Conservation (phyloP, 2,797 vertebrate genomes). For the Fratercula arctica region DNA sequence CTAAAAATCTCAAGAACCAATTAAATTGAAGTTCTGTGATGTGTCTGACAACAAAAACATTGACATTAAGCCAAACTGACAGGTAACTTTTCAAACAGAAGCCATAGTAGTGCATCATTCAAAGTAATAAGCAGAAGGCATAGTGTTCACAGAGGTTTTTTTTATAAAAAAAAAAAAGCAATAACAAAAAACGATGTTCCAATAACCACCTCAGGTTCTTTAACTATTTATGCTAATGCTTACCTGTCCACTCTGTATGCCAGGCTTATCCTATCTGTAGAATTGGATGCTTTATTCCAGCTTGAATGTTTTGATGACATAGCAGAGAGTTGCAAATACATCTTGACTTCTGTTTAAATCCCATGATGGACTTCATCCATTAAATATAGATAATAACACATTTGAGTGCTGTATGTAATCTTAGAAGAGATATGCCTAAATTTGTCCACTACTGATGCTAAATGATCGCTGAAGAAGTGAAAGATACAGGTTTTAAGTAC, state of each 20-base stretch:
- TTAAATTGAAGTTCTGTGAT: neutral
- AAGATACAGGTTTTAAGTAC: neutral
- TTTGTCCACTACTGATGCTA: neutral
- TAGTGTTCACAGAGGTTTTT: neutral
- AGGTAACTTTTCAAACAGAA: neutral
- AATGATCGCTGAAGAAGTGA: neutral
- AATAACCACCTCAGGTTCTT: neutral
- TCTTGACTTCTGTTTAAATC: neutral
- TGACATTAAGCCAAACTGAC: neutral
- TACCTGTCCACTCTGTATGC: neutral
- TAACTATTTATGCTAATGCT: neutral
- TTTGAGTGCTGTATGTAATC: neutral
- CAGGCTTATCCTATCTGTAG: neutral
- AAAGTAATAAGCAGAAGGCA: neutral
- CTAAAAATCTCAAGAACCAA: neutral
- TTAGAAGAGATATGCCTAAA: neutral
- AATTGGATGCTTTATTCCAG: neutral
- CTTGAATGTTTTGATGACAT: neutral
- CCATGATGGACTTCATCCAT: neutral
- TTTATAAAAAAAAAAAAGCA: neutral
- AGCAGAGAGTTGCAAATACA: neutral
- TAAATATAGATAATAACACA: neutral
- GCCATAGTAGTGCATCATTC: neutral
- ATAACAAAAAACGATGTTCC: neutral
- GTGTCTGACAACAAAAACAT: neutral